Base-by-base conservation (phyloP, 1,140 invertebrate species). In the Rhagoletis zephyria region DNA sequence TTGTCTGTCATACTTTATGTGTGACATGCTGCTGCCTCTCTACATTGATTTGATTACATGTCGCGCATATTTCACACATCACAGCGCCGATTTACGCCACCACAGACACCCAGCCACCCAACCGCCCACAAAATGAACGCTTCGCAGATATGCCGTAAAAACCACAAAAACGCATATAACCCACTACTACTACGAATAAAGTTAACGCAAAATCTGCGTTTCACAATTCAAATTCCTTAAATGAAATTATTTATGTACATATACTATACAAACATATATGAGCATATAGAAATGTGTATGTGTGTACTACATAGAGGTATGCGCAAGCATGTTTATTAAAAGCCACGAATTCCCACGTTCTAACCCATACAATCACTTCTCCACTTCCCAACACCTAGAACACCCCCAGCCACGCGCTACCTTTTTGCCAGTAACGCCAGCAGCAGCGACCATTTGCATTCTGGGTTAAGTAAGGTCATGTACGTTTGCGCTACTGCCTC, bases 11-110 rank as follows among this genome's bases (percentile, higher is more conserved):
- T 5, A 19, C 48, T 19, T 81, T 81, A 19, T 30, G 19, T 81
- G 74, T 81, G 74, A 81, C 48, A 81, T 56, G 48, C 74, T n/a
- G 74, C 48, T 81, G 74, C 74, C 74, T 81, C 45, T 56, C 14
- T 81, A 16, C 74, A 81, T 81, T 81, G 74, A 81, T 81, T 81
- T 81, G 74, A 81, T 81, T 81, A 81, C 74, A 81, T 81, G 74
- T 81, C 74, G 74, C 45, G 48, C 74, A 56, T 81, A 81, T 81
- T 81, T 81, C 51, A 81, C 74, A 81, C 74, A 19, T 81, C 74
- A 9, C 48, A 56, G 48, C 48, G 16, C 74, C n/a, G 48, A 81
- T 81, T 81, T 56, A 81, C 30, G 30, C 30, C 30, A 30, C 30
- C 30, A n/a, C 12, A 63, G 61, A 63, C 61, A 30, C 30, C 30